Evolutionary conservation across 2,888 invertebrate species (phyloP).

Genomic region (Melipona beecheii): DNA sequence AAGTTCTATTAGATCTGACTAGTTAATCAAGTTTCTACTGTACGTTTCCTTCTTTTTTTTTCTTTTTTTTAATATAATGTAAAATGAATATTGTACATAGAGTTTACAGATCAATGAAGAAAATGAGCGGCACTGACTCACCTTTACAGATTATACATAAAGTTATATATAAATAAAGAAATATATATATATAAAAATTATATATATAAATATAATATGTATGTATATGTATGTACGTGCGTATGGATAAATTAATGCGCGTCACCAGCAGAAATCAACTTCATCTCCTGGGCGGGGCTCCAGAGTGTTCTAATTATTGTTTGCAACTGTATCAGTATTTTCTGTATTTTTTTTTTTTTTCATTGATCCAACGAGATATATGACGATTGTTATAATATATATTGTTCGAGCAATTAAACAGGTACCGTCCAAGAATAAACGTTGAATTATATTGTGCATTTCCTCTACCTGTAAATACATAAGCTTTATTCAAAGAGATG

Average conservation of each 20-base stretch:
- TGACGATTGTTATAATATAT: slow-evolving; percentile 81
- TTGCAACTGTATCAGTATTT: slow-evolving; percentile 81
- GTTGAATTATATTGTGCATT: slow-evolving; percentile 75
- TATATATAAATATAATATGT: slow-evolving; percentile 9
- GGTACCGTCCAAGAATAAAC: slow-evolving; percentile 83
- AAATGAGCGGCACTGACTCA: slow-evolving; percentile 66
- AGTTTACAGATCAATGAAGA: slow-evolving; percentile 55
- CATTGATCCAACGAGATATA: slow-evolving; percentile 77
- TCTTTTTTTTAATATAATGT: slow-evolving; percentile 20
- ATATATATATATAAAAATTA: slow-evolving; percentile 66
- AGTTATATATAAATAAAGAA: slow-evolving; percentile 64
- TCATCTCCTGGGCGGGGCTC: slow-evolving; percentile 80
- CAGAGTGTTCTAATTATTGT: slow-evolving; percentile 77
- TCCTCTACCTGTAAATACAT: slow-evolving; percentile 21
- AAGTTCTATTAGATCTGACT: background rate
- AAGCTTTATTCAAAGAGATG: background rate
- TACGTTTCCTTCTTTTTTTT: slow-evolving; percentile 8
- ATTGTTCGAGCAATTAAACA: slow-evolving; percentile 82
- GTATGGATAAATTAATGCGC: slow-evolving; percentile 71
- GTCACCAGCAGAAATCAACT: slow-evolving; percentile 72
- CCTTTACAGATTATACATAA: slow-evolving; percentile 72
- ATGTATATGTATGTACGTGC: slow-evolving; percentile 65
- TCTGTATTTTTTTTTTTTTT: slow-evolving; percentile 80
- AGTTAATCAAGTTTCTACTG: slow-evolving; percentile 54
- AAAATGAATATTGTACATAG: slow-evolving; percentile 54